Conservation (phyloP, 2,113 vertebrate genomes). For the Martes martes region DNA sequence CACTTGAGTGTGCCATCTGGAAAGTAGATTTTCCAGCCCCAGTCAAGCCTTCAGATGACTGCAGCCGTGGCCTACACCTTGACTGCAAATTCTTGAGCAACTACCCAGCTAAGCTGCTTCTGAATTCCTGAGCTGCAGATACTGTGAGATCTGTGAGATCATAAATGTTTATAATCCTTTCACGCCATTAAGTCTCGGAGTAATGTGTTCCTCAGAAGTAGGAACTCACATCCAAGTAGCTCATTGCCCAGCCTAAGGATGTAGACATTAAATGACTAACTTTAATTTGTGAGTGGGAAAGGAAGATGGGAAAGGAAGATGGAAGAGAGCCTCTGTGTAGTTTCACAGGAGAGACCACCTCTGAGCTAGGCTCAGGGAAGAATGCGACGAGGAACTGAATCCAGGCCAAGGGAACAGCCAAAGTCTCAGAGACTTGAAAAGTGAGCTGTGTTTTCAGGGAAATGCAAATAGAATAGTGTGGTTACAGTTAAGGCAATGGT, state of each 20-base stretch:
- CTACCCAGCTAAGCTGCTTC: not conserved
- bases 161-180: not conserved
- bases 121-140: not conserved
- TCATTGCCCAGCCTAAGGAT: not conserved
- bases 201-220: not conserved
- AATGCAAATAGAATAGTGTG: not conserved
- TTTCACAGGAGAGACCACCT: not conserved
- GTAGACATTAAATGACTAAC: not conserved
- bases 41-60: not conserved
- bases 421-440: not conserved
- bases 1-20: not conserved
- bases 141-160: not conserved
- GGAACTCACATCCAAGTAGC: not conserved
- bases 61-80: not conserved
- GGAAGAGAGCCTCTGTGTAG: not conserved
- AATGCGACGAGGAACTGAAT: not conserved
- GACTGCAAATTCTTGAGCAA: not conserved
- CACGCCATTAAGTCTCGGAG: not conserved
- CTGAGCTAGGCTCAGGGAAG: not conserved
- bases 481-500: not conserved
- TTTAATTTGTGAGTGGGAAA: not conserved
- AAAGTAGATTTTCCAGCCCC: not conserved
- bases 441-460: not conserved
- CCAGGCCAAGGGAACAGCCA: not conserved
- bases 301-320: not conserved